Evolutionary conservation across 2,797 vertebrate species (phyloP).

Genomic region (Crenuchus spilurus): DNA sequence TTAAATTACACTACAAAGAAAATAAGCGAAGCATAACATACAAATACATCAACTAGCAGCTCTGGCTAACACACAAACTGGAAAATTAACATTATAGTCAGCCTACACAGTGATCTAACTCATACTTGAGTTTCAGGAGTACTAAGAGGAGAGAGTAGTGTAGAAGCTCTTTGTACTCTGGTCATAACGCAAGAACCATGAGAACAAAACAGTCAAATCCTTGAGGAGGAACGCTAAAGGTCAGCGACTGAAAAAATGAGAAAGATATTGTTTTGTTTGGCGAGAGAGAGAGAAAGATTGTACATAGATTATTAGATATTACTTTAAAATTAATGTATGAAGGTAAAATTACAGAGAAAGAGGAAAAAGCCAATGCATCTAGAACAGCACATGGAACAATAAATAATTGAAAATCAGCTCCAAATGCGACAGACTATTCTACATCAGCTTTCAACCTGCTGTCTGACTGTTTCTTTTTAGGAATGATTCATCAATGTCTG

Average conservation of each 20-base stretch:
- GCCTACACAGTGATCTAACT: not conserved
- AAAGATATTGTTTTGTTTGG: conserved; percentile 38
- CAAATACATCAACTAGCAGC: not conserved
- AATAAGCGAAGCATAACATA: not conserved
- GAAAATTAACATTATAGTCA: not conserved
- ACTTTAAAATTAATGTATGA: conserved; percentile 16
- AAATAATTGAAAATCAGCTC: conserved; percentile 37
- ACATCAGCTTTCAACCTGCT: conserved; percentile 13
- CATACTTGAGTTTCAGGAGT: not conserved
- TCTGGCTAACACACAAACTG: not conserved
- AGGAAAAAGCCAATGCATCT: conserved; percentile 28
- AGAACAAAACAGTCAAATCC: conserved; percentile 18
- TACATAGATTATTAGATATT: not conserved
- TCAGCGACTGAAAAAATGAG: conserved; percentile 38
- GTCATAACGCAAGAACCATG: not conserved
- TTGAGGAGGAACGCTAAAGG: conserved; percentile 43
- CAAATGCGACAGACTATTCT: conserved; percentile 5
- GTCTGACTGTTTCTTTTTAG: conserved; percentile 20
- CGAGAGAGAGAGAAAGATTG: not conserved
- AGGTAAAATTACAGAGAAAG: not conserved
- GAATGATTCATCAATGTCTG: conserved; percentile 31
- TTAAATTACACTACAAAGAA: not conserved
- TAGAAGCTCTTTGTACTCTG: not conserved
- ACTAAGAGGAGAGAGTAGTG: not conserved
- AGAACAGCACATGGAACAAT: conserved; percentile 24